Evolutionary conservation across 2,113 vertebrate species (phyloP).

Genomic region (Motacilla alba): DNA sequence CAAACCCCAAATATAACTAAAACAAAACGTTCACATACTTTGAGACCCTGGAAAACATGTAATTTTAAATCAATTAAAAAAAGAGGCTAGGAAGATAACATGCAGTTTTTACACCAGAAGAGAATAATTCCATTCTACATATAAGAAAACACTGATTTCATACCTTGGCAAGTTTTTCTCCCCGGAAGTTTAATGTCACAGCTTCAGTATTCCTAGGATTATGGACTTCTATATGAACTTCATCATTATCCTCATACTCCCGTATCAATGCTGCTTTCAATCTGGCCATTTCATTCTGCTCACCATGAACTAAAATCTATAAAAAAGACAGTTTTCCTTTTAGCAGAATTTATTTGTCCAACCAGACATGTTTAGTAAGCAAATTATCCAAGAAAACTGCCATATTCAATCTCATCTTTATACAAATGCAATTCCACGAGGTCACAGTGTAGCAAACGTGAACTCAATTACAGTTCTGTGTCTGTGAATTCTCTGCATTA

Average conservation of each 20-base stretch:
- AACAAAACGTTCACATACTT: neutral
- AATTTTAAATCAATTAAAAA: neutral
- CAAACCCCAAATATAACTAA: neutral
- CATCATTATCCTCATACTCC: constrained; percentile 96
- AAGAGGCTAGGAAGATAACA: neutral
- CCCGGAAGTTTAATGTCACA: constrained; percentile 95
- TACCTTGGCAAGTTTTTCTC: constrained; percentile 98
- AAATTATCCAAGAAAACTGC: neutral
- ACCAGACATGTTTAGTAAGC: neutral
- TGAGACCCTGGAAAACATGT: neutral
- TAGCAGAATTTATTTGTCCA: neutral
- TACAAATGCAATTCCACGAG: neutral
- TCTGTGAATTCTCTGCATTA: neutral
- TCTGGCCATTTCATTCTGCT: constrained; percentile 98
- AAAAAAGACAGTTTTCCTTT: neutral
- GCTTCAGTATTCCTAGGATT: constrained; percentile 96
- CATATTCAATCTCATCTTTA: neutral
- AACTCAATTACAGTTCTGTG: neutral
- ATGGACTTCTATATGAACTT: constrained; percentile 96
- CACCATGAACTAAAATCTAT: constrained; percentile 94
- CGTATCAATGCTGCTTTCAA: constrained; percentile 94
- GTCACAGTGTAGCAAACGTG: neutral
- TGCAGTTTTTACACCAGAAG: neutral
- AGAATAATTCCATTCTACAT: neutral
- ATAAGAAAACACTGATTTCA: neutral